Evolutionary conservation across 53 echinoderm and acorn worm genomes (phyloP), one percentile per base, ranked within the genome.

Genomic region (Astropecten irregularis): DNA sequence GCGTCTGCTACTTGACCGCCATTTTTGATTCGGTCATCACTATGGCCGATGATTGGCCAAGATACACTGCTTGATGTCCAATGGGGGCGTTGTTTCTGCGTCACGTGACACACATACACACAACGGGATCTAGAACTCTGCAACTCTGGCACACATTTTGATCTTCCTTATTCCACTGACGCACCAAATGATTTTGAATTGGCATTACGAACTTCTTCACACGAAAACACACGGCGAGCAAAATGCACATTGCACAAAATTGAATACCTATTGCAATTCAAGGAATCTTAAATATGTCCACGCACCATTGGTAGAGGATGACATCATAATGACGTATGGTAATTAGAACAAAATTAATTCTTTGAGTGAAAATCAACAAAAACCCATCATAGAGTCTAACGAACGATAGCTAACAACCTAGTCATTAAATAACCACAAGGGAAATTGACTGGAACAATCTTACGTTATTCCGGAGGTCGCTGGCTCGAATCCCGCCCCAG

Each of bases 1-100:
- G 66, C 83, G 87, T 46, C 83, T 83, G 67, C 50, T 76, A 22
- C 67, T 34, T 76, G 51, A 68, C 70, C 63, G 66, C 40, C 69
- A 69, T 55, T 77, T 69, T 56, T 77, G 55, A 38, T 86, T 56
- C 42, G 6, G 42, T 42, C 42, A 82, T 18, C 53, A 54, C 71
- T 31, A 33, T 55, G 48, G 16, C 62, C 65, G 30, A 20, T 88
- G 73, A 82, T 82, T 88, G 88, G 82, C 65, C 54, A 49, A 62
- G 27, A 71, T 32, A 19, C 71, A 49, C 71, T 47, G 49, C 29
- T 50, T 18, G 51, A 50, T 49, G 71, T 32, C 71, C 52, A 71
- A 71, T 71, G 32, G 50, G 51, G 49, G 71, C 71, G 50, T 28
- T 50, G 50, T 19, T n/a, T 71, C 71, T 51, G 31, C 51, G 42